Evolutionary conservation across 2,888 invertebrate genomes (phyloP).

Genomic region (Arge pagana): DNA sequence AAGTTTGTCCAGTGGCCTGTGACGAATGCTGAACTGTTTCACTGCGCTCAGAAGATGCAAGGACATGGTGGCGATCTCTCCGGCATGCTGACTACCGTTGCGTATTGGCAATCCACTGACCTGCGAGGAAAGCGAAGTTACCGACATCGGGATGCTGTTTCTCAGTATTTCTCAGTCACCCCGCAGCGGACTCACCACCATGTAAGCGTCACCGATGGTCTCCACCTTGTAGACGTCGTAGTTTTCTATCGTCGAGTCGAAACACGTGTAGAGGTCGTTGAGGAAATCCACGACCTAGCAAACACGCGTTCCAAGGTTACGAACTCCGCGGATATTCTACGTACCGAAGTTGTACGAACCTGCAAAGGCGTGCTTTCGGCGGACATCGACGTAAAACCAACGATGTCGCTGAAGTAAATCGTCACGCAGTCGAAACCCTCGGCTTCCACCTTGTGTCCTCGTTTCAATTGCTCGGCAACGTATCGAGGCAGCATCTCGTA

Average conservation of each 20-base stretch:
- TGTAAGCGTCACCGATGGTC: slow-evolving; percentile 90
- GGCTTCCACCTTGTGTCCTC: slow-evolving; percentile 86
- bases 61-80: slow-evolving; percentile 93
- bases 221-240: slow-evolving; percentile 95
- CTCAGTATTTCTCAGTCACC: not conserved
- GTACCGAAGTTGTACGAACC: slow-evolving; percentile 56
- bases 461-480: slow-evolving; percentile 91
- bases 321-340: not conserved
- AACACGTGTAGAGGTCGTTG: slow-evolving; percentile 92
- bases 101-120: slow-evolving; percentile 87
- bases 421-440: slow-evolving; percentile 91
- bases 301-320: not conserved
- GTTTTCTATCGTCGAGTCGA: slow-evolving; percentile 91
- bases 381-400: slow-evolving; percentile 91
- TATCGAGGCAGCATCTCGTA: slow-evolving; percentile 87
- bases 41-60: slow-evolving; percentile 82
- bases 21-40: slow-evolving; percentile 84
- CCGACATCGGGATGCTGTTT: slow-evolving; percentile 1
- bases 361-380: slow-evolving; percentile 89
- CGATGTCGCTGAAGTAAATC: slow-evolving; percentile 94
- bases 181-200: slow-evolving; percentile 75
- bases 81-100: slow-evolving; percentile 88
- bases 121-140: too few relatives aligned
- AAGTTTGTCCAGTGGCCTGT: slow-evolving; percentile 82
- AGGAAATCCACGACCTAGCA: slow-evolving; percentile 89